A percentile compares a stretch with the other conserved stretches of the same genome.
These are phyloP conservation scores for Caenorhabditis doughertyi DNA, from an alignment of 2,888 invertebrate species.

Conservation along the genomic window DNA sequence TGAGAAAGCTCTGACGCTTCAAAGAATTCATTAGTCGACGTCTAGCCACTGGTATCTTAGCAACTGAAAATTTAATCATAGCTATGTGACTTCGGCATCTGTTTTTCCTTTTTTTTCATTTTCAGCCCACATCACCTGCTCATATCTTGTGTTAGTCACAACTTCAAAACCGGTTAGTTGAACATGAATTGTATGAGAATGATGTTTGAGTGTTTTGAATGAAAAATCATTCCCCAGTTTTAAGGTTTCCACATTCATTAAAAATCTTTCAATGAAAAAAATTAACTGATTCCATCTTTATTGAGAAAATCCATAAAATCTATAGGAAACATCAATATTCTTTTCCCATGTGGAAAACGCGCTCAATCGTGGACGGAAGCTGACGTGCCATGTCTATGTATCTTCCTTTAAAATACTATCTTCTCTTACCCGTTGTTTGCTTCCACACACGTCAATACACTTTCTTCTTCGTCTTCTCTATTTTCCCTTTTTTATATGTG, in stretches of 20 bases:
- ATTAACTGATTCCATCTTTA: background rate
- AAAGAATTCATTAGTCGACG: conserved; percentile 6
- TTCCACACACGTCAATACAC: conserved; percentile 19
- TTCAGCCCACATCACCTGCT: conserved; percentile 14
- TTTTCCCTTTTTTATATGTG: conserved; percentile 16
- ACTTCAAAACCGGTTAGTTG: background rate
- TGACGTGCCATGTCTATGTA: conserved; percentile 18
- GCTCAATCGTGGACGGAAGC: background rate
- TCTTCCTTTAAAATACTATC: conserved; percentile 3
- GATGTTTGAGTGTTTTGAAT: too few relatives aligned
- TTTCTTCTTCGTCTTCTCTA: conserved; percentile 1
- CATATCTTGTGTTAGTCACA: background rate
- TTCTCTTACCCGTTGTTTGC: background rate
- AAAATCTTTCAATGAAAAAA: background rate
- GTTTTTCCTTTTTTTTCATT: background rate
- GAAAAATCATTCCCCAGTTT: too few relatives aligned
- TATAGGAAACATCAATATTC: conserved; percentile 20
- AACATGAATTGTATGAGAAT: too few relatives aligned
- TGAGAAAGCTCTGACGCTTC: background rate
- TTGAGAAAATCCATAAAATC: background rate
- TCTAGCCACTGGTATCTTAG: conserved; percentile 7
- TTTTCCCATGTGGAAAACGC: background rate
- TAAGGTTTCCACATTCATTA: too few relatives aligned
- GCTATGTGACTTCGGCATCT: background rate
- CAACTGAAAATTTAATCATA: conserved; percentile 29